Percentiles rank a stretch among this genome's conserved stretches.
Conservation (phyloP, 2,113 vertebrate genomes). For the Lathamus discolor region DNA sequence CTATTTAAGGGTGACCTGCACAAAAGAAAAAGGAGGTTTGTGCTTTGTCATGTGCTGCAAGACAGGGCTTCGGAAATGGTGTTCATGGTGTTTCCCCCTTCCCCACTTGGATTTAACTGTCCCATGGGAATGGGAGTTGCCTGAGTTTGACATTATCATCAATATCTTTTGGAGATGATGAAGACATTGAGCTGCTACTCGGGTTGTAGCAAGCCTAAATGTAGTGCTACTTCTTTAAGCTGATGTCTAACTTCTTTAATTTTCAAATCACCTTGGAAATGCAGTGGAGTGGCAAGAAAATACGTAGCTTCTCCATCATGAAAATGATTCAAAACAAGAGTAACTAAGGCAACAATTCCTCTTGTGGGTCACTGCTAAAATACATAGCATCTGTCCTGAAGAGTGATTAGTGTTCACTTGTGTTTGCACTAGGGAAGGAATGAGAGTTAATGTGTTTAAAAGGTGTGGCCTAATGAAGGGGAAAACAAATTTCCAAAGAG, state of each 20-base stretch:
- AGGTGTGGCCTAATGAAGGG: conserved; percentile 20
- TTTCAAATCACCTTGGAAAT: background rate
- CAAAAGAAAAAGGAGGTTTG: background rate
- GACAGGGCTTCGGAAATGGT: background rate
- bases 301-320: background rate
- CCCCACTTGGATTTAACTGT: background rate
- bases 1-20: conserved; percentile 34
- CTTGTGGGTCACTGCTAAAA: conserved; percentile 14
- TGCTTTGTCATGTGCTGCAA: background rate
- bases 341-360: background rate
- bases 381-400: background rate
- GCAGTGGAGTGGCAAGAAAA: background rate
- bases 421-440: conserved; percentile 5
- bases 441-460: background rate
- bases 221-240: background rate
- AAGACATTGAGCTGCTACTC: background rate
- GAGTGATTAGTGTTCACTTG: background rate
- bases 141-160: background rate
- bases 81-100: background rate
- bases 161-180: background rate
- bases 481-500: conserved; percentile 19
- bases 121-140: background rate
- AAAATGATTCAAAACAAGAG: background rate
- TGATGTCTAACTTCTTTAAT: background rate
- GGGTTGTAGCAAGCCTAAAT: background rate